phyloP scores from a whole-genome alignment of 2,797 vertebrate species.

The Linurgus olivaceus region DNA sequence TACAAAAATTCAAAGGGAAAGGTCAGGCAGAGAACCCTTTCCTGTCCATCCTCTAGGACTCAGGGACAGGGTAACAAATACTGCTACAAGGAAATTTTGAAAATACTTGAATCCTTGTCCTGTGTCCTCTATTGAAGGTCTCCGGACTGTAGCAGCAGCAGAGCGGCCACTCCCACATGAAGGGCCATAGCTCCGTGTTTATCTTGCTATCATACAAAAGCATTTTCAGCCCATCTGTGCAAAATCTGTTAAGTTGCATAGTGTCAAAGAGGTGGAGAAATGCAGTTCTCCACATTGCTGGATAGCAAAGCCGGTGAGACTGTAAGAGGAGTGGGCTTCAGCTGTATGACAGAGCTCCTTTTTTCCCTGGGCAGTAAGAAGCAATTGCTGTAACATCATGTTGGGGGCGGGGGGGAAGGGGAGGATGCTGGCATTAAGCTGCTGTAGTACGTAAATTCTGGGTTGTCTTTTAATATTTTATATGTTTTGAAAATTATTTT shows the following conservation, averaged over 20 bases:
- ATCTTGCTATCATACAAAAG: not conserved
- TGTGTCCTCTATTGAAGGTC: not conserved
- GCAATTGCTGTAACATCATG: not conserved
- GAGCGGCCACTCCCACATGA: not conserved
- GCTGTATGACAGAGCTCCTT: slow-evolving; percentile 1
- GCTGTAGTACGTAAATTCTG: not conserved
- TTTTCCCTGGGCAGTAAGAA: slow-evolving; percentile 34
- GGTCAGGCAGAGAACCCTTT: not conserved
- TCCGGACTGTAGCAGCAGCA: not conserved
- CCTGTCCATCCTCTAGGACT: not conserved
- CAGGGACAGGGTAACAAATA: not conserved
- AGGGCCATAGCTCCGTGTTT: not conserved
- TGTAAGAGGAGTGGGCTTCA: slow-evolving; percentile 4
- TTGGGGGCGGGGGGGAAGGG: not conserved
- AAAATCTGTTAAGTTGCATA: not conserved
- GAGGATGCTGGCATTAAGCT: not conserved
- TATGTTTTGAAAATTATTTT: not conserved
- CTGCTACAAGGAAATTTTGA: not conserved
- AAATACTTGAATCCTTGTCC: not conserved
- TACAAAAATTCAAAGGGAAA: slow-evolving; percentile 31
- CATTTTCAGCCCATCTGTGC: slow-evolving; percentile 3
- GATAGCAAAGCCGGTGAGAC: not conserved
- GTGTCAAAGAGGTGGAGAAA: not conserved
- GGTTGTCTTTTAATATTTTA: not conserved
- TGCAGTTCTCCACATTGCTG: not conserved